These are phyloP conservation scores for Furcifer pardalis DNA, from an alignment of 2,797 vertebrate species.

Conservation along the genomic window DNA sequence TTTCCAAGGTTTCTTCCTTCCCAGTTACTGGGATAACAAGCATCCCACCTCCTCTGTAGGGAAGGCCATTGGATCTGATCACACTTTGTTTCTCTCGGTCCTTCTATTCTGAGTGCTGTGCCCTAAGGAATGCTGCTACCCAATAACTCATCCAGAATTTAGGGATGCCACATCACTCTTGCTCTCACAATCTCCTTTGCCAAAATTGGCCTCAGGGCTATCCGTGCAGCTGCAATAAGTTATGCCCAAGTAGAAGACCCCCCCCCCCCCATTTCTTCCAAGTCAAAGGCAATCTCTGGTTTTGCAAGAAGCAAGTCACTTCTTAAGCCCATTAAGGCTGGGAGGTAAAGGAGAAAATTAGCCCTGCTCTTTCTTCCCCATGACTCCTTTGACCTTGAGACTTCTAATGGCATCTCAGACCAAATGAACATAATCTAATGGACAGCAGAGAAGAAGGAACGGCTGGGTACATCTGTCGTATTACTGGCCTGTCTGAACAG, in stretches of 20 bases:
- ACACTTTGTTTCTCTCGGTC: not conserved
- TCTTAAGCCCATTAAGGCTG: slow-evolving; percentile 50
- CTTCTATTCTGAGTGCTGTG: slow-evolving; percentile 9
- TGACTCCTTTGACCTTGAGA: slow-evolving; percentile 85
- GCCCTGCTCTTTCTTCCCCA: slow-evolving; percentile 72
- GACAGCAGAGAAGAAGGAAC: slow-evolving; percentile 84
- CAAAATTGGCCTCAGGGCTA: slow-evolving; percentile 63
- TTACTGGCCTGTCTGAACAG: slow-evolving; percentile 87
- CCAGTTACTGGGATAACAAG: slow-evolving; percentile 23
- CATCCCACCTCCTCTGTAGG: slow-evolving; percentile 34
- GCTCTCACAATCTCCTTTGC: slow-evolving; percentile 33
- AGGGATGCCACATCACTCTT: slow-evolving; percentile 62
- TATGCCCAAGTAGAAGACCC: slow-evolving; percentile 43
- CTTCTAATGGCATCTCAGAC: slow-evolving; percentile 85
- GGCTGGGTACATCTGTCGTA: slow-evolving; percentile 87
- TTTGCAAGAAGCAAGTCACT: slow-evolving; percentile 46
- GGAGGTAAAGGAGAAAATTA: slow-evolving; percentile 66
- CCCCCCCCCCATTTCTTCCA: not conserved
- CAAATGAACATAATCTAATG: slow-evolving; percentile 86
- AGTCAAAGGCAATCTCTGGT: not conserved
- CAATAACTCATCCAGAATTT: slow-evolving; percentile 69
- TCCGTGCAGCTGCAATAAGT: slow-evolving; percentile 75
- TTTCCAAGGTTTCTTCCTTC: not conserved
- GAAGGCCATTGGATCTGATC: slow-evolving; percentile 19
- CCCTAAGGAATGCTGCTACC: slow-evolving; percentile 38